Conservation (phyloP, 2,888 invertebrate species). For the Napeogenes sylphis region DNA sequence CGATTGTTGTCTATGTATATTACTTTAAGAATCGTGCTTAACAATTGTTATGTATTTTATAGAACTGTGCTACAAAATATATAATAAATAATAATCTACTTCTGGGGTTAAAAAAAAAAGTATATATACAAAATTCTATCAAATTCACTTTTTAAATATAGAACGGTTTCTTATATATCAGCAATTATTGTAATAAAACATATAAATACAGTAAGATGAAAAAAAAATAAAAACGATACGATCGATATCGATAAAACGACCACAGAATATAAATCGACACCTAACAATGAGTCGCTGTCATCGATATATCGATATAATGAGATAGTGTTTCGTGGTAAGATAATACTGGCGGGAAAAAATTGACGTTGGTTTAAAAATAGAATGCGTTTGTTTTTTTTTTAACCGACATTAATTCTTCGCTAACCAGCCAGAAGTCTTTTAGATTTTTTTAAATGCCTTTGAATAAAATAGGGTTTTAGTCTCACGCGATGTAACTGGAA, state of each 20-base stretch:
- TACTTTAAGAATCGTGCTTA: too few species aligned
- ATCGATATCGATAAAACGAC: conserved; percentile 9
- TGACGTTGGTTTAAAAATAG: conserved; percentile 58
- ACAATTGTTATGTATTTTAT: too few species aligned
- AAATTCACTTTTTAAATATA: too few species aligned
- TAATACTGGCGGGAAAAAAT: conserved; percentile 41
- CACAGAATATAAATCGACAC: conserved; percentile 11
- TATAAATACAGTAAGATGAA: too few species aligned
- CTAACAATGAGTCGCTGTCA: conserved; percentile 17
- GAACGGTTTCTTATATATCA: too few species aligned
- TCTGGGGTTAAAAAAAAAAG: too few species aligned
- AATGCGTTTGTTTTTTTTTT: conserved; percentile 48
- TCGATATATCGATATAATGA: conserved; percentile 17
- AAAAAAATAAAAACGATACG: neutral
- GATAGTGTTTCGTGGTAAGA: conserved; percentile 11
- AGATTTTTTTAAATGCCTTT: conserved; percentile 25
- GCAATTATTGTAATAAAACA: too few species aligned
- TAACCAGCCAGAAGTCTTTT: conserved; percentile 31
- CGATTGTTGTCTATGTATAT: too few species aligned
- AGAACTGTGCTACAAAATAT: too few species aligned
- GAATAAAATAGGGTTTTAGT: conserved; percentile 4
- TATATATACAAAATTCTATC: too few species aligned
- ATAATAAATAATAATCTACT: too few species aligned
- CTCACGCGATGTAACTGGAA: neutral
- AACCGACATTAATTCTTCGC: conserved; percentile 50